Evolutionary conservation across 1,140 invertebrate genomes (phyloP).

Genomic region (Galleria mellonella): DNA sequence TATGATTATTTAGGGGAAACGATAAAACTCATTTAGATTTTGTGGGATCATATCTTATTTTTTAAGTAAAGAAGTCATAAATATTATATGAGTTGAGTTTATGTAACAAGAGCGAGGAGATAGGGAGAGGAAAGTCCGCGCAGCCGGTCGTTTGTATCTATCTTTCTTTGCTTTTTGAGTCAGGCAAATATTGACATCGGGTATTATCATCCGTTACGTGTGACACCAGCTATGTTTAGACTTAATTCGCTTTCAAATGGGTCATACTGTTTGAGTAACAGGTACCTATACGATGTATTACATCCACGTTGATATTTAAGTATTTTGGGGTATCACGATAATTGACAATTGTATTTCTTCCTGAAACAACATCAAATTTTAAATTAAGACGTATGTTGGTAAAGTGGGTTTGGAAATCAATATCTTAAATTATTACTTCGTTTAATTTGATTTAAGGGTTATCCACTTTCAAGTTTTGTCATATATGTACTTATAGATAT

Average conservation of each 20-base stretch:
- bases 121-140: constrained; percentile 20
- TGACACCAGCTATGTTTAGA: constrained; percentile 3
- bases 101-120: constrained; percentile 1
- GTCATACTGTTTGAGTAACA: neutral
- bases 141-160: constrained; percentile 9
- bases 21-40: neutral
- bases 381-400: too few species aligned
- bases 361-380: too few species aligned
- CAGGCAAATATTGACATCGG: constrained; percentile 33
- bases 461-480: too few species aligned
- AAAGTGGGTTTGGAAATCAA: too few species aligned
- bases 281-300: too few species aligned
- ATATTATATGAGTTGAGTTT: constrained; percentile 1
- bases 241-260: constrained; percentile 14
- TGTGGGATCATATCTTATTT: neutral
- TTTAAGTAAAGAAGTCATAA: neutral
- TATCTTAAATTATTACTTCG: too few species aligned
- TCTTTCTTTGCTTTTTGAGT: constrained; percentile 19
- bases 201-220: constrained; percentile 27
- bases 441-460: too few species aligned
- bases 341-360: too few species aligned
- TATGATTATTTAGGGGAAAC: too few species aligned
- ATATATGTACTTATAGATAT: too few species aligned
- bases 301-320: too few species aligned
- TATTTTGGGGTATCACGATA: too few species aligned